Evolutionary conservation across 2,113 vertebrate species (phyloP), one percentile per base, ranked within the genome.

Genomic region (Melanerpes aurifrons): DNA sequence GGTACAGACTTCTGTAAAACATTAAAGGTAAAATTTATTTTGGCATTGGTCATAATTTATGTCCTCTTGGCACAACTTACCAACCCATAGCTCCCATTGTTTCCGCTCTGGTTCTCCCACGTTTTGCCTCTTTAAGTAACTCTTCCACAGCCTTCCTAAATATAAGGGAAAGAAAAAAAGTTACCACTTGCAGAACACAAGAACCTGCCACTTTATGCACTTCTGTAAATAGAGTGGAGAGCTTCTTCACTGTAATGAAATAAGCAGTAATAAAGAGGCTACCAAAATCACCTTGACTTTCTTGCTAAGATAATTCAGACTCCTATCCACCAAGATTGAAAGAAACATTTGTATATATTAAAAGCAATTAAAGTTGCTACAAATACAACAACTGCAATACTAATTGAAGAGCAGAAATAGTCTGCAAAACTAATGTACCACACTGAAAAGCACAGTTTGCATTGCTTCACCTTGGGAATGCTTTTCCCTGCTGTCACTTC

Each of bases 31-130:
- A 53, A 17, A 77, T 69, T 82, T 69, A 67, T 66, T 86, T 83
- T 82, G n/a, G 54, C 71, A 71, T 50, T 0, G 3, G 26, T 66
- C 11, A 28, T 4, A 81, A 57, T 53, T 68, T 13, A 45, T n/a
- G 43, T 89, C 25, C 32, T 79, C 29, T 71, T 47, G 19, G 56
- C 53, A 82, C 10, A 83, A 97, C 98, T 98, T 97, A 99, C 99
- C 99, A 99, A 78, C 99, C 99, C 97, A 99, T 98, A 16, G 99
- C 98, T 87, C 99, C 99, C 99, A 99, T 99, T 50, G 99, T 99
- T 97, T 99, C 99, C 73, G 99, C 99, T 97, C 99, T 98, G 32
- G 98, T 97, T 95, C 98, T 98, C 25, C 99, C 99, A 94, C 99
- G 97, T 91, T 98, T 98, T 43, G 99, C 98, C 92, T 99, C 99